Conservation (phyloP, 2,888 invertebrate genomes). For the Ornithoptera priamus region DNA sequence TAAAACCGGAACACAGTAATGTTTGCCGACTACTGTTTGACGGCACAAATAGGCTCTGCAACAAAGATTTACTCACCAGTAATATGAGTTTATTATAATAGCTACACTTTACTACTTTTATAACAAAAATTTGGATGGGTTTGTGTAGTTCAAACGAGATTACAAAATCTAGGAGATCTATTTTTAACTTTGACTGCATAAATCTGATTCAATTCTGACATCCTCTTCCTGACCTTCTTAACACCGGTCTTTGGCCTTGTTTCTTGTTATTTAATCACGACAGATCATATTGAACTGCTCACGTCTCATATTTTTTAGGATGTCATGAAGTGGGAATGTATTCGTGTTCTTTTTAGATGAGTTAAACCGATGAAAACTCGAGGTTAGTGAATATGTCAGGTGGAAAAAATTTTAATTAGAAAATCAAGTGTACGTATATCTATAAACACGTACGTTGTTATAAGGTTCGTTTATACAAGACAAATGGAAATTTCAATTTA, state of each 20-base stretch:
- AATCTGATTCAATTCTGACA: slow-evolving; percentile 20
- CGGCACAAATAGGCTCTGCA: too few relatives aligned
- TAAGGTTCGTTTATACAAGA: neutral
- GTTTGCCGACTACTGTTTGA: too few relatives aligned
- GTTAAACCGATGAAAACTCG: slow-evolving; percentile 9
- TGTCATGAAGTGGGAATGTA: slow-evolving; percentile 12
- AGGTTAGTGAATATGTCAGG: slow-evolving; percentile 12
- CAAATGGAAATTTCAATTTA: neutral
- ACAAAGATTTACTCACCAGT: too few relatives aligned
- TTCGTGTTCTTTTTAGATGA: slow-evolving; percentile 19
- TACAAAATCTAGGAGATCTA: slow-evolving; percentile 1
- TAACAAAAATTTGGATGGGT: neutral
- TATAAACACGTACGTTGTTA: neutral
- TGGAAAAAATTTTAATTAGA: neutral
- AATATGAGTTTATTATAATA: too few relatives aligned
- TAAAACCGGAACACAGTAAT: too few relatives aligned
- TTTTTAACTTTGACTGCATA: slow-evolving; percentile 19
- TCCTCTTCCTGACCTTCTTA: slow-evolving; percentile 21
- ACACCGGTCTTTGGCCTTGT: slow-evolving; percentile 17
- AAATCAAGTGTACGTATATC: neutral
- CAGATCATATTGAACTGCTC: slow-evolving; percentile 22
- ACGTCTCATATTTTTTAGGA: slow-evolving; percentile 20
- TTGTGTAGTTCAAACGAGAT: neutral
- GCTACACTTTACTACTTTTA: too few relatives aligned
- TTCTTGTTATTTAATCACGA: slow-evolving; percentile 19